phyloP scores from a whole-genome alignment of 2,888 invertebrate species.

The Tromatobia lineatoria region DNA sequence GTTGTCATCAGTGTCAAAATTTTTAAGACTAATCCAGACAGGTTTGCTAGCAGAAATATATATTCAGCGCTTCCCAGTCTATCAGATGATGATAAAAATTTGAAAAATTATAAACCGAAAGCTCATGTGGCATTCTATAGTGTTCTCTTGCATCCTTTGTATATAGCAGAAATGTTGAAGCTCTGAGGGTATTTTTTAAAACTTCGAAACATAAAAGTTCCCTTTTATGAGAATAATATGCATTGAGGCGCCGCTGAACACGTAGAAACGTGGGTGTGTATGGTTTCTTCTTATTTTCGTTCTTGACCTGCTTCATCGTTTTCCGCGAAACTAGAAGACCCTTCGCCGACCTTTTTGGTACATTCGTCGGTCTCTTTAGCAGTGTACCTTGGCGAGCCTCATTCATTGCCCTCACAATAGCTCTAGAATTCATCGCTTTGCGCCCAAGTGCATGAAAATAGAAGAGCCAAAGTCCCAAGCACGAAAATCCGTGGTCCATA shows the following conservation, averaged over 20 bases:
- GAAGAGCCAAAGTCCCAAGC: neutral
- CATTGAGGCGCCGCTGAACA: neutral
- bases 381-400: slow-evolving; percentile 2
- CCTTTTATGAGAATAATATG: neutral
- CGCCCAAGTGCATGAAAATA: slow-evolving; percentile 9
- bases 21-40: too few relatives aligned
- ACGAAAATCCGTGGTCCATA: slow-evolving; percentile 11
- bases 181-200: neutral
- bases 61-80: too few relatives aligned
- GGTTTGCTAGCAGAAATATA: too few relatives aligned
- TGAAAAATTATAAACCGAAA: too few relatives aligned
- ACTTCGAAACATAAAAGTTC: neutral
- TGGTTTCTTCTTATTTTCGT: slow-evolving; percentile 5
- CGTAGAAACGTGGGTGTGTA: neutral
- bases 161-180: too few relatives aligned
- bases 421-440: neutral
- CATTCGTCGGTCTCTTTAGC: slow-evolving; percentile 5
- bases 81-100: too few relatives aligned
- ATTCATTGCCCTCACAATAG: slow-evolving; percentile 20
- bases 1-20: too few relatives aligned
- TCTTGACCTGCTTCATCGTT: slow-evolving; percentile 12
- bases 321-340: slow-evolving; percentile 14
- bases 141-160: too few relatives aligned
- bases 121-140: too few relatives aligned
- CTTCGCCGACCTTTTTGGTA: slow-evolving; percentile 5